Base-by-base conservation (phyloP, 2,113 vertebrate species). In the Xenus cinereus region DNA sequence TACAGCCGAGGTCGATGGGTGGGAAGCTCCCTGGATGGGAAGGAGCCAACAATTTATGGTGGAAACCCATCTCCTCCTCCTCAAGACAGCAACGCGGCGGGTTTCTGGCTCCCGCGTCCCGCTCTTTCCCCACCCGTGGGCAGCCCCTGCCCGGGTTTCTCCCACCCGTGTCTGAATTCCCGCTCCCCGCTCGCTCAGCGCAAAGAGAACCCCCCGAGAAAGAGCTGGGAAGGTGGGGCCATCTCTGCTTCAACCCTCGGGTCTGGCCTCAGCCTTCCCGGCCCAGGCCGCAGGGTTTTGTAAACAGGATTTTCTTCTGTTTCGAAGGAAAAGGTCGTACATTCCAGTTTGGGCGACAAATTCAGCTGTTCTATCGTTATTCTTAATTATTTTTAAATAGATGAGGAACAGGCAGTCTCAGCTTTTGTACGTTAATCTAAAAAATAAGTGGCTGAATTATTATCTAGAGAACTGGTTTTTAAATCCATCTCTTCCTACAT, bases 401-500 rank as follows among this genome's bases (percentile, higher is more conserved):
- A 41, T 78, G 12, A 73, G 92, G 77, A 87, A 87, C 74, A 35
- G 86, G 91, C 83, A 62, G 90, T 30, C 95, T 93, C 89, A 90
- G 87, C 91, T 95, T 93, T 14, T 79, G 80, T 72, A 94, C 53
- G 12, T 33, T 7, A 69, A 45, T 89, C 91, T 91, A 89, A 92
- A 96, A 96, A 95, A 96, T 89, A 96, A 91, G 56, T 3, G 89
- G 85, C 84, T 76, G 87, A 9, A 83, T 46, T 43, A 74, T 84
- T 9, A 41, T 56, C 84, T 95, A 80, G 84, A 4, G 33, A 87
- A 78, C 89, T 24, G 87, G 37, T 30, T 86, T 83, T 16, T 82
- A 93, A 94, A 87, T 45, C 5, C 28, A 66, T 74, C 95, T 96
- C 92, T 94, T 68, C 93, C 96, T 96, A 97, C 90, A 17, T 41